phyloP scores from a whole-genome alignment of 2,797 vertebrate genomes.

The Erpetoichthys calabaricus region DNA sequence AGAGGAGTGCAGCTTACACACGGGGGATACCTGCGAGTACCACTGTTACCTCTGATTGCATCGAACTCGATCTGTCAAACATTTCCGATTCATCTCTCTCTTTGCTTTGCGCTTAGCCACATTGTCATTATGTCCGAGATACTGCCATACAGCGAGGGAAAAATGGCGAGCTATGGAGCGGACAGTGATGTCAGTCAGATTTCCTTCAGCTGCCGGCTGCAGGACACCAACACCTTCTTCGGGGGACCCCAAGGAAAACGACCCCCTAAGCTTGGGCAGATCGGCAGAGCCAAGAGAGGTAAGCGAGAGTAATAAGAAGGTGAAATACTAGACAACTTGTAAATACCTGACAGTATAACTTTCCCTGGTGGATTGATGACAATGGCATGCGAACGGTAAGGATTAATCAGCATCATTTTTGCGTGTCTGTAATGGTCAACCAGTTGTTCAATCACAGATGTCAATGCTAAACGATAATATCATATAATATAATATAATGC shows the following conservation, averaged over 20 bases:
- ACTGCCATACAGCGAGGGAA: slow-evolving; percentile 89
- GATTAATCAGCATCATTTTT: not conserved
- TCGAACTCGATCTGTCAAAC: slow-evolving; percentile 5
- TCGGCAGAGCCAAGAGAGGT: slow-evolving; percentile 92
- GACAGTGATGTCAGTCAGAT: slow-evolving; percentile 86
- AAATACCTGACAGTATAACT: too few relatives aligned
- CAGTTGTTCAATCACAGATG: too few relatives aligned
- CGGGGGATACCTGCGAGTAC: slow-evolving; percentile 16
- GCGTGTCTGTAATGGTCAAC: too few relatives aligned
- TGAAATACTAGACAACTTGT: not conserved
- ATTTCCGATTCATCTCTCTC: slow-evolving; percentile 11
- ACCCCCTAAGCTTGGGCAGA: slow-evolving; percentile 93
- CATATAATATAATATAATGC: too few relatives aligned
- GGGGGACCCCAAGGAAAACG: slow-evolving; percentile 82
- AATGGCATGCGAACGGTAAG: not conserved
- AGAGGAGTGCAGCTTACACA: too few relatives aligned
- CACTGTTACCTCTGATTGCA: slow-evolving; percentile 15
- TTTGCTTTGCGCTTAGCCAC: slow-evolving; percentile 6
- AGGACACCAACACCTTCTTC: slow-evolving; percentile 92
- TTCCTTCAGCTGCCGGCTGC: slow-evolving; percentile 94
- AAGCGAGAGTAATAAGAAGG: slow-evolving; percentile 22
- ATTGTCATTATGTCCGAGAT: slow-evolving; percentile 81
- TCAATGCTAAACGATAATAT: too few relatives aligned
- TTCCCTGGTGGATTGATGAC: not conserved
- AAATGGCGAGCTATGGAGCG: slow-evolving; percentile 86